Percentiles rank a stretch among this genome's conserved stretches.
Evolutionary conservation across 2,797 vertebrate species (phyloP).

Genomic region (Falco concolor): DNA sequence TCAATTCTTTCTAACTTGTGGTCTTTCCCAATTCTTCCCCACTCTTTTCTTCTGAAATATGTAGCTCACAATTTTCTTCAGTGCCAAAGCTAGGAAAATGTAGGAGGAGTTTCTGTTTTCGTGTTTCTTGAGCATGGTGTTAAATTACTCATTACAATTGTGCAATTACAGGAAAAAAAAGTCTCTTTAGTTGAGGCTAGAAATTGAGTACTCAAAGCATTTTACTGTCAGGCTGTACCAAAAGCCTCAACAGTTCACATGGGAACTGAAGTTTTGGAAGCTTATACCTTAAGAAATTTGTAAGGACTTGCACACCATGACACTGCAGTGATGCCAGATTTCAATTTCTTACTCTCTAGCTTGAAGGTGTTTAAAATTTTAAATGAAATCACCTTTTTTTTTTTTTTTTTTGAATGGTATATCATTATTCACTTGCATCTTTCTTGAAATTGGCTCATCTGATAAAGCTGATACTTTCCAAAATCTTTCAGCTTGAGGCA

Average conservation of each 20-base stretch:
- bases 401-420: neutral
- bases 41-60: neutral
- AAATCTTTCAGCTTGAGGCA: neutral
- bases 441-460: neutral
- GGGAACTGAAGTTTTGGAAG: neutral
- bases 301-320: neutral
- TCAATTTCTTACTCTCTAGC: neutral
- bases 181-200: neutral
- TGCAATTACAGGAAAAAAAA: neutral
- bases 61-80: neutral
- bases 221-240: neutral
- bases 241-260: neutral
- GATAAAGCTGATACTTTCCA: neutral
- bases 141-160: constrained; percentile 17
- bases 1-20: neutral
- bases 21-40: neutral
- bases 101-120: neutral
- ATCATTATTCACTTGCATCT: neutral
- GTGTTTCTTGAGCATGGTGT: neutral
- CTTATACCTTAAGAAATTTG: neutral
- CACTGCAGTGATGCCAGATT: neutral
- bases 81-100: neutral
- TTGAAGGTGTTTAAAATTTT: neutral
- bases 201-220: neutral
- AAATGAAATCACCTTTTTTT: neutral